Evolutionary conservation across 1,140 invertebrate species (phyloP).

Genomic region (Carcinoscorpius rotundicauda): DNA sequence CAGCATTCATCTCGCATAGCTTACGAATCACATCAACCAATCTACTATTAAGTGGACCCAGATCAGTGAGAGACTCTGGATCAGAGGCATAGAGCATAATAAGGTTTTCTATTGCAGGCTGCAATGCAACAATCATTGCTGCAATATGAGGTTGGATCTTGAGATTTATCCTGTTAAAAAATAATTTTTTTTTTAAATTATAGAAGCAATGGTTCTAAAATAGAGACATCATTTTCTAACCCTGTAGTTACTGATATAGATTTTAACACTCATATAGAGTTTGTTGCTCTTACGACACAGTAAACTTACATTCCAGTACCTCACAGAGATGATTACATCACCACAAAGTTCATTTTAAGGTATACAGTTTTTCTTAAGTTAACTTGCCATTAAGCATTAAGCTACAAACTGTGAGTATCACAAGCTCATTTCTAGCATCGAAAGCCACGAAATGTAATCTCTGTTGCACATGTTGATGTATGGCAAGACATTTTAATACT

Average conservation of each 20-base stretch:
- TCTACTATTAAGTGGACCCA: background rate
- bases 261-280: no score
- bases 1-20: slow-evolving; percentile 56
- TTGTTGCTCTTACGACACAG: no score
- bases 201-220: background rate
- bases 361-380: no score
- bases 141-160: slow-evolving; percentile 65
- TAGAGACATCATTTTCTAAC: background rate
- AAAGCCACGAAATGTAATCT: no score
- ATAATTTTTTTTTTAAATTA: slow-evolving; percentile 3
- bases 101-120: slow-evolving; percentile 74
- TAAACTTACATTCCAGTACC: no score
- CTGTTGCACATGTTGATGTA: no score
- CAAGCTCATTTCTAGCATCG: no score
- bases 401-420: no score
- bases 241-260: background rate
- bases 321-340: no score
- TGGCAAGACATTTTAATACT: no score
- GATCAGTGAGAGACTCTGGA: slow-evolving; percentile 44
- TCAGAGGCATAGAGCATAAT: slow-evolving; percentile 61
- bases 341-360: no score
- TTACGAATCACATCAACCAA: slow-evolving; percentile 30
- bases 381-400: no score
- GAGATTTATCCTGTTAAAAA: slow-evolving; percentile 59
- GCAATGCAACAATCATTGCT: slow-evolving; percentile 64